Evolutionary conservation across 2,113 vertebrate genomes (phyloP).

Genomic region (Helogale parvula): DNA sequence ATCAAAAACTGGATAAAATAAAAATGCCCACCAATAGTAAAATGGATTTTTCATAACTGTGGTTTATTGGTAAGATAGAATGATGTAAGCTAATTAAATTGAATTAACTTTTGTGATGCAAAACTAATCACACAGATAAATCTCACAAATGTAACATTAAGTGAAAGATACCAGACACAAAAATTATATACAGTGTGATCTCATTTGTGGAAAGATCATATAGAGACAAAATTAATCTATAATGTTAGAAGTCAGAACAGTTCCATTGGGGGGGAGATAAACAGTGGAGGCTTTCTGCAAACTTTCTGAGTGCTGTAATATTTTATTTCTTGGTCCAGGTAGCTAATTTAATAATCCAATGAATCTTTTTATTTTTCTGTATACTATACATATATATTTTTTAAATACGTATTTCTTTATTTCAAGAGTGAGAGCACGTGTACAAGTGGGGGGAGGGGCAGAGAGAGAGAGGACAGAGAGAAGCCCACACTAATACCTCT

Average conservation of each 20-base stretch:
- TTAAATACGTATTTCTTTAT: too few species aligned
- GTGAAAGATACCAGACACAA: background rate
- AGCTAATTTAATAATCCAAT: background rate
- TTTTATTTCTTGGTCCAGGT: background rate
- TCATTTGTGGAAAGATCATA: background rate
- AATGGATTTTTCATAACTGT: background rate
- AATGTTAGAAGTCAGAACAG: background rate
- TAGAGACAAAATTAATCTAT: background rate
- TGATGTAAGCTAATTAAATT: background rate
- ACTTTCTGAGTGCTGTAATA: background rate
- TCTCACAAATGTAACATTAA: background rate
- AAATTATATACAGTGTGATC: background rate
- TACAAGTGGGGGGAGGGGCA: too few species aligned
- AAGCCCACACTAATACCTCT: too few species aligned
- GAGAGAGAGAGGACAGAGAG: too few species aligned
- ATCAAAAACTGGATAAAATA: background rate
- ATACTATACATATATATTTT: background rate
- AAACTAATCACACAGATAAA: background rate
- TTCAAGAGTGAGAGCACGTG: too few species aligned
- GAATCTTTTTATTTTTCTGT: background rate
- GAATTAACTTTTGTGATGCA: background rate
- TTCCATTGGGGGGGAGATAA: background rate
- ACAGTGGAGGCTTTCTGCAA: background rate
- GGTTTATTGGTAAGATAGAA: background rate
- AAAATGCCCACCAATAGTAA: background rate